Conservation (phyloP, 2,888 invertebrate species). For the Eupithecia vulgata region DNA sequence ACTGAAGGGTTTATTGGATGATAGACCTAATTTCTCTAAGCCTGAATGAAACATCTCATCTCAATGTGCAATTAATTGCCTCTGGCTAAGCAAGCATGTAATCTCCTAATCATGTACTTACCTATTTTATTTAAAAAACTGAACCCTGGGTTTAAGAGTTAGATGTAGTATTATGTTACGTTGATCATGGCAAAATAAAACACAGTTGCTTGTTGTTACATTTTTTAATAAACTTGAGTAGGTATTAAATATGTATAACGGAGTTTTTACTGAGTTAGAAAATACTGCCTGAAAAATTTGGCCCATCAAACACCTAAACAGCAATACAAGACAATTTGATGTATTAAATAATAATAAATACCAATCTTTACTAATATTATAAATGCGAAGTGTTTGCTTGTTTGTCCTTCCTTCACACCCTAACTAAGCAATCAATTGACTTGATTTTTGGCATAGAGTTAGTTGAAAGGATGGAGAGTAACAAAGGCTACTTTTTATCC, state of each 20-base stretch:
- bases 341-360: too few species aligned
- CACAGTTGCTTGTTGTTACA: neutral
- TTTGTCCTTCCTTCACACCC: too few species aligned
- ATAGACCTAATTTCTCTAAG: too few species aligned
- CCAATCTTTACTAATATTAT: too few species aligned
- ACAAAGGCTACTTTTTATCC: too few species aligned
- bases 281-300: neutral
- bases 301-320: neutral
- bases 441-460: too few species aligned
- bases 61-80: neutral
- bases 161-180: neutral
- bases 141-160: neutral
- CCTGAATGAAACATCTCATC: neutral
- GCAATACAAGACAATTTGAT: neutral
- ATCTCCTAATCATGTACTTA: neutral
- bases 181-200: constrained; percentile 2
- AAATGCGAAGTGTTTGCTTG: too few species aligned
- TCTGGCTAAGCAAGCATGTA: neutral
- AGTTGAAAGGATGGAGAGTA: too few species aligned
- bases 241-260: too few species aligned
- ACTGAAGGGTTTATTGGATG: too few species aligned
- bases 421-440: too few species aligned
- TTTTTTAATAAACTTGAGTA: neutral
- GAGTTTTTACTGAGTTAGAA: neutral
- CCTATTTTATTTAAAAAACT: neutral